Evolutionary conservation across 2,888 invertebrate genomes (phyloP), one percentile per base, ranked within the genome.

Genomic region (Acanthosepion pharaonis): DNA sequence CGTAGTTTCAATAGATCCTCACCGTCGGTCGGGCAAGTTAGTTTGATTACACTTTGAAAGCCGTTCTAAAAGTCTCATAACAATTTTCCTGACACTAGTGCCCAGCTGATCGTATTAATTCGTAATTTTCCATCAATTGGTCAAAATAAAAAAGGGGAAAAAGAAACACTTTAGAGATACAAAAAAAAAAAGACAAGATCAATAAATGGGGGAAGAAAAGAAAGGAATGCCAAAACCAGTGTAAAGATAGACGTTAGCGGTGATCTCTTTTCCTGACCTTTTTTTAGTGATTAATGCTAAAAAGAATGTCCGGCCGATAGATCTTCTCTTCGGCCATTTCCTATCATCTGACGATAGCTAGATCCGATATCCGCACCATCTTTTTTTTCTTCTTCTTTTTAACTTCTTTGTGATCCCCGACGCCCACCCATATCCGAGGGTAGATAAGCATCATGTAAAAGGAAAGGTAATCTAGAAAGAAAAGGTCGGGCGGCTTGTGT

Each of bases 41-140:
- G 59, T 59, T 20, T 59, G 78, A 78, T 9, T 18, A 11, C 78
- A 33, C n/a, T 78, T 78, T 78, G n/a, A 2, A 15, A 78, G 15
- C 78, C 5, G 11, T 78, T 78, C 20, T 78, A 78, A n/a, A 11
- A 78, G 78, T 78, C 78, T 4, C 78, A 78, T 78, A 6, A n/a
- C 78, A 78, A 78, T 78, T n/a, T 78, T 78, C 78, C 18, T 78
- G 33, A 78, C 78, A 78, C 78, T 78, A 11, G 78, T 78, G 78
- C n/a, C 78, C 78, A 78, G 78, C 78, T 78, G 78, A 78, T 78
- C 78, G 33, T n/a, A 78, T 78, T 78, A 78, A 78, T 78, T 78
- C 78, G 78, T 78, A 78, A 78, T 78, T 78, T n/a, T 78, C n/a
- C 18, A 11, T 11, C 78, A 78, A 78, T 78, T 78, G 78, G 78